These are phyloP conservation scores for Thunnus maccoyii DNA, from an alignment of 2,113 vertebrate species.

Conservation along the genomic window DNA sequence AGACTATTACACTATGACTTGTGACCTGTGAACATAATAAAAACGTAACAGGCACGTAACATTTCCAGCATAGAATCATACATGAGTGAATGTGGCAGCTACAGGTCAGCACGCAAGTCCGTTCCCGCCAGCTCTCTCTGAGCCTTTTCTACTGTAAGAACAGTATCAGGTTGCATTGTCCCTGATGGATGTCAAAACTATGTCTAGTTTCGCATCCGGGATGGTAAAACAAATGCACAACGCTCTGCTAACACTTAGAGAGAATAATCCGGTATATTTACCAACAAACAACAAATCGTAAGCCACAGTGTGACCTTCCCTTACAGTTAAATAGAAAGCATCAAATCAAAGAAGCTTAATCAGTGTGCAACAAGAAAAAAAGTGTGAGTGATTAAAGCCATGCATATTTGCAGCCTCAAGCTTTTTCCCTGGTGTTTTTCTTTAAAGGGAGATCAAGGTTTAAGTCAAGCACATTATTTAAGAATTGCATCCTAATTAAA, in stretches of 20 bases:
- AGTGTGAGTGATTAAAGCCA: neutral
- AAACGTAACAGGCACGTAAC: slow-evolving; percentile 22
- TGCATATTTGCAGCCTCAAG: too few species aligned
- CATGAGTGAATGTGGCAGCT: neutral
- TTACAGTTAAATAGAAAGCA: slow-evolving; percentile 2
- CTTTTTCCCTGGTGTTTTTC: neutral
- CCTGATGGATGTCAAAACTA: slow-evolving; percentile 46
- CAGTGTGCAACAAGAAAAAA: neutral
- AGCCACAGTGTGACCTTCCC: slow-evolving; percentile 28
- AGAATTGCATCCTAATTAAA: neutral
- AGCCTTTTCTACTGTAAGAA: slow-evolving; percentile 45
- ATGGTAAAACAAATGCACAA: slow-evolving; percentile 23
- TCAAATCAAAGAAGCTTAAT: slow-evolving; percentile 13
- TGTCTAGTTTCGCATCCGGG: slow-evolving; percentile 37
- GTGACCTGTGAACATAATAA: slow-evolving; percentile 27
- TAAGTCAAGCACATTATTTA: neutral
- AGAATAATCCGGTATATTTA: slow-evolving; percentile 1
- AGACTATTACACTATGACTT: slow-evolving; percentile 9
- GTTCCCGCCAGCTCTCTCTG: slow-evolving; percentile 5
- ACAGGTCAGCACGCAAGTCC: slow-evolving; percentile 34
- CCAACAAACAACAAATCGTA: neutral
- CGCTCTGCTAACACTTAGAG: slow-evolving; percentile 21
- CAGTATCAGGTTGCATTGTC: slow-evolving; percentile 12
- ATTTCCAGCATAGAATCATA: slow-evolving; percentile 1
- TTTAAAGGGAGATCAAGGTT: neutral